Evolutionary conservation across 2,113 vertebrate species (phyloP).

Genomic region (Platichthys flesus): DNA sequence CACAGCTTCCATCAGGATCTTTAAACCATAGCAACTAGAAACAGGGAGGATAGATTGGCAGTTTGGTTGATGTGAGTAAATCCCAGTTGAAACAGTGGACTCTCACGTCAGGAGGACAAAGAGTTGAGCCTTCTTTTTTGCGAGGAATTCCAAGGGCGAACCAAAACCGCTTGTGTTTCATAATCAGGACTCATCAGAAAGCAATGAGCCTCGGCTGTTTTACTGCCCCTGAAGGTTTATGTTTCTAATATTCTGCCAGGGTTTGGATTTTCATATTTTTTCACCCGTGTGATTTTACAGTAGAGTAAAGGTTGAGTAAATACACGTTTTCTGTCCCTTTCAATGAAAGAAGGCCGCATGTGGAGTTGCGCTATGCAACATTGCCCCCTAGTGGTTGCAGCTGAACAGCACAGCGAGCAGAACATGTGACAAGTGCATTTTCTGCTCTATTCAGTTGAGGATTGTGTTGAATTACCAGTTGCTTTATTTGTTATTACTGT

Average conservation of each 20-base stretch:
- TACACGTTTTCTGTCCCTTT: not conserved
- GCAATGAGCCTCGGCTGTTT: conserved; percentile 41
- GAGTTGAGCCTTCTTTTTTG: conserved; percentile 24
- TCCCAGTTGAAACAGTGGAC: conserved; percentile 25
- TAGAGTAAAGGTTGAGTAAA: conserved; percentile 44
- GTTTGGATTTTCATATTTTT: conserved; percentile 6
- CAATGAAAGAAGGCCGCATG: not conserved
- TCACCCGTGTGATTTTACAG: conserved; percentile 38
- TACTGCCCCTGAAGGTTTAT: conserved; percentile 47
- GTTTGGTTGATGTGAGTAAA: conserved; percentile 44
- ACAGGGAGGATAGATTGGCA: conserved; percentile 34
- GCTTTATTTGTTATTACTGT: conserved; percentile 2
- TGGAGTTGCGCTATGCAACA: conserved; percentile 53
- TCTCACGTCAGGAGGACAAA: conserved; percentile 28
- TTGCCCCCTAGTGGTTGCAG: conserved; percentile 73
- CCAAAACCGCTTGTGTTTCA: conserved; percentile 54
- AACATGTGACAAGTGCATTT: not conserved
- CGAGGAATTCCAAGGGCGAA: conserved; percentile 41
- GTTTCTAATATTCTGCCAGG: conserved; percentile 38
- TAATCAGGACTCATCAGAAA: conserved; percentile 52
- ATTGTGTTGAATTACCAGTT: not conserved
- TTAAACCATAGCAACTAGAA: conserved; percentile 44
- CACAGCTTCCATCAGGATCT: conserved; percentile 30
- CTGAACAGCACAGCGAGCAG: conserved; percentile 12
- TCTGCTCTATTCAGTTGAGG: not conserved